Base-by-base conservation (phyloP, 2,113 vertebrate genomes). In the Elgaria multicarinata region DNA sequence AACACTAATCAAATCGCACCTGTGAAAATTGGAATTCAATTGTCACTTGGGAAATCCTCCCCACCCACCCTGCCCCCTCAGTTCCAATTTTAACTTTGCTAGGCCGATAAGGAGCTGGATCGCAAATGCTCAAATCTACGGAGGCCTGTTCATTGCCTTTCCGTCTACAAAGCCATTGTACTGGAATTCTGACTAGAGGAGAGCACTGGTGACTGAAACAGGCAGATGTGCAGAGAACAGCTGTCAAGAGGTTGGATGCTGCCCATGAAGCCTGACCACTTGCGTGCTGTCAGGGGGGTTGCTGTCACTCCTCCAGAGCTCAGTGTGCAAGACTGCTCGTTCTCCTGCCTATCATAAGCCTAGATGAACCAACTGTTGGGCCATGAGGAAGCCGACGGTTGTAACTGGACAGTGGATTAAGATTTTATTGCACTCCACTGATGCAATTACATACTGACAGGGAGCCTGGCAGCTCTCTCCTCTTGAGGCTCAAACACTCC, bases 21-120 rank as follows among this genome's bases (percentile, higher is more conserved):
- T 53, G 64, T 55, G 46, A n/a, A n/a, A n/a, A 87, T 53, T 87
- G 74, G 75, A 76, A 86, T 64, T 76, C 53, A 76, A 44, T 53
- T 80, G 6, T 71, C 58, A 71, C 39, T 69, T 71, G n/a, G 50
- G n/a, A 80, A 80, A 69, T 80, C 26, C n/a, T n/a, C 24, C 66
- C 28, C 66, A 31, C 39, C 28, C 42, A n/a, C 53, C 39, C 71
- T 33, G 53, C 53, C 31, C 36, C 31, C 67, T 28, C 66, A 71
- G 6, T 55, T 69, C n/a, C 10, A 80, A 80, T 9, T 10, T 55
- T 1, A 55, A 55, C 50, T 80, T 80, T 69, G 46, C 24, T 36
- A 28, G 58, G 24, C 22, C 28, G 42, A 12, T 50, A 33, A 78
- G 44, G 74, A 50, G 69, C 22, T 85, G 72, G 44, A 53, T 72